phyloP scores from a whole-genome alignment of 1,140 invertebrate species.

The Plutomurus gul region DNA sequence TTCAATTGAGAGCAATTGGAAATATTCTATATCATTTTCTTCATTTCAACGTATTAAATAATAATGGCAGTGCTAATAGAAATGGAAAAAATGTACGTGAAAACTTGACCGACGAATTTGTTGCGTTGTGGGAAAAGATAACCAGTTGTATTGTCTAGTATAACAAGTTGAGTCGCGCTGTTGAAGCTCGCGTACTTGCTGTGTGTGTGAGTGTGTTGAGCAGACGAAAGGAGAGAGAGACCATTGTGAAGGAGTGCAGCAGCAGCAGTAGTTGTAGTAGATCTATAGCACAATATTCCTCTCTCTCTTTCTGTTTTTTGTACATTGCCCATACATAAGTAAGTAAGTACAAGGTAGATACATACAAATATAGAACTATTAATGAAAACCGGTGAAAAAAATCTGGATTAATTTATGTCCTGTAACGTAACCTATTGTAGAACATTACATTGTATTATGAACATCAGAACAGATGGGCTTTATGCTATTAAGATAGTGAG shows the following conservation, averaged over 20 bases:
- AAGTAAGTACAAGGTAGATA: background rate
- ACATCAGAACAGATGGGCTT: background rate
- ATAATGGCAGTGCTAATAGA: background rate
- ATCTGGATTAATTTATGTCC: constrained; percentile 14
- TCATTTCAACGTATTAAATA: constrained; percentile 1
- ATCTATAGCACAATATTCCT: no score
- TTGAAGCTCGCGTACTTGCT: background rate
- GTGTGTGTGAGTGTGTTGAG: background rate
- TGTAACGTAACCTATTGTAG: background rate
- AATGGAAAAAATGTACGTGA: background rate
- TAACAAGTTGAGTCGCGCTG: background rate
- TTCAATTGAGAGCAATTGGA: background rate
- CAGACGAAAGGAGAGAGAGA: background rate
- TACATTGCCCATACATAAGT: background rate
- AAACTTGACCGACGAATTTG: constrained; percentile 6
- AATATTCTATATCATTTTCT: background rate
- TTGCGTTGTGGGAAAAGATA: constrained; percentile 24
- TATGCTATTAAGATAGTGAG: background rate
- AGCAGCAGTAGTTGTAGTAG: background rate
- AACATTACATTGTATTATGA: background rate
- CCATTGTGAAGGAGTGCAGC: background rate
- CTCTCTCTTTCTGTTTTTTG: no score
- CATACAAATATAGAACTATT: background rate
- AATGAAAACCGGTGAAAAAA: constrained; percentile 27
- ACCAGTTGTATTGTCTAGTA: background rate